Evolutionary conservation across 2,797 vertebrate genomes (phyloP), one percentile per base, ranked within the genome.

Genomic region (Leptoclinus maculatus): DNA sequence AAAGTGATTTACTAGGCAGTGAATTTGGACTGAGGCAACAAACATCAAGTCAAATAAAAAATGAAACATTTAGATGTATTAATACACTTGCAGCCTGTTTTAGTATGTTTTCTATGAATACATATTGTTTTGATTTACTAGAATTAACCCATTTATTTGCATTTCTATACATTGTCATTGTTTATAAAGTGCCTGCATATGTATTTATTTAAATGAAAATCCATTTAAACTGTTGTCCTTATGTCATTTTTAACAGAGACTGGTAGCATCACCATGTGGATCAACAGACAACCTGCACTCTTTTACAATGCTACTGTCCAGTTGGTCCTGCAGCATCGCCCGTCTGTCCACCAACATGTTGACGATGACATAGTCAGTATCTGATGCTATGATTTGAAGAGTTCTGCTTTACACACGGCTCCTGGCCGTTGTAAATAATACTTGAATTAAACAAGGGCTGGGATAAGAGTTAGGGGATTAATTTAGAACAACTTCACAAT

Each of bases 221-320:
- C 4, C 3, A 7, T 74, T 56, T 6, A 13, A 56, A 36, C 2
- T 4, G 56, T 25, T 81, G 39, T n/a, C 12, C 17, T 1, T 21
- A 0, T n/a, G 16, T 65, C 0, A 17, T 59, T 57, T 69, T 7
- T 27, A 77, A 58, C 16, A 23, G 47, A 68, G 45, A 45, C 27
- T 69, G 25, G 62, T 12, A 78, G 74, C 78, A 63, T 39, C 83
- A 83, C 74, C 80, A 12, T 82, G 77, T 85, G 60, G 84, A 69
- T 62, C 12, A 16, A 70, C 4, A 63, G 70, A 45, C 71, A 79
- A 77, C 27, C 56, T 84, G 75, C 59, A 84, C 19, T 54, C 16
- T 51, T 54, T 32, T 1, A 27, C 47, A 19, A 2, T 23, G 3
- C 49, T 16, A 27, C 47, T 19, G 38, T 60, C 45, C 58, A 56